These are phyloP conservation scores for Thaumetopoea pityocampa DNA, from an alignment of 1,140 invertebrate genomes.

Conservation along the genomic window DNA sequence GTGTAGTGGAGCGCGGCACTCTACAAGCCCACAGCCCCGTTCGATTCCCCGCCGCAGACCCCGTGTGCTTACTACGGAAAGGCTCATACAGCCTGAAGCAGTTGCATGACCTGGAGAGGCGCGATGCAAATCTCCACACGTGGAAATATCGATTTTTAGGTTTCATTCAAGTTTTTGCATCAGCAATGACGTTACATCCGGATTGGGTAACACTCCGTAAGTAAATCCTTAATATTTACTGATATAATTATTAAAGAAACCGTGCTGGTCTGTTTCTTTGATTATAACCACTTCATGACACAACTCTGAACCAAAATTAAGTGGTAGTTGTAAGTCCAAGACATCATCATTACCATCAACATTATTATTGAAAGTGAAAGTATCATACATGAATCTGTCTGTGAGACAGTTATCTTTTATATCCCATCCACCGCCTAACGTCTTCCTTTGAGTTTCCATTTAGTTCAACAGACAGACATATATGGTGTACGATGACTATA, in stretches of 20 bases:
- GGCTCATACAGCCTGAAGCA: constrained; percentile 63
- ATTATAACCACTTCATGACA: not conserved
- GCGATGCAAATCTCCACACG: constrained; percentile 57
- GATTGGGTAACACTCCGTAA: constrained; percentile 70
- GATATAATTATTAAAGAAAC: constrained; percentile 1
- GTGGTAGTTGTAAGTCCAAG: too few species aligned
- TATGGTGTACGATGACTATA: too few species aligned
- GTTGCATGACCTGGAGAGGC: constrained; percentile 54
- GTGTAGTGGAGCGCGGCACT: constrained; percentile 79
- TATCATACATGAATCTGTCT: too few species aligned
- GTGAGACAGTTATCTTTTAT: too few species aligned
- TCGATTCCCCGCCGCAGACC: constrained; percentile 54
- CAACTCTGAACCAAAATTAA: too few species aligned
- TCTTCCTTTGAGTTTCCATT: too few species aligned
- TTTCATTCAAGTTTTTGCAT: constrained; percentile 70
- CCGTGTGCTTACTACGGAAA: constrained; percentile 60
- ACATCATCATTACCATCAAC: too few species aligned
- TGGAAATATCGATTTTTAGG: constrained; percentile 69
- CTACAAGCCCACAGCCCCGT: constrained; percentile 82
- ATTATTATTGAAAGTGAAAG: too few species aligned
- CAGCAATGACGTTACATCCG: constrained; percentile 71
- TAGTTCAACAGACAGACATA: too few species aligned
- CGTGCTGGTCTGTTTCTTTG: not conserved
- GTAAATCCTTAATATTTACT: too few species aligned
- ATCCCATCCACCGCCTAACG: too few species aligned